Percentiles rank a stretch among this genome's conserved stretches.
phyloP scores from a whole-genome alignment of 2,113 vertebrate species.

The Colossoma macropomum region DNA sequence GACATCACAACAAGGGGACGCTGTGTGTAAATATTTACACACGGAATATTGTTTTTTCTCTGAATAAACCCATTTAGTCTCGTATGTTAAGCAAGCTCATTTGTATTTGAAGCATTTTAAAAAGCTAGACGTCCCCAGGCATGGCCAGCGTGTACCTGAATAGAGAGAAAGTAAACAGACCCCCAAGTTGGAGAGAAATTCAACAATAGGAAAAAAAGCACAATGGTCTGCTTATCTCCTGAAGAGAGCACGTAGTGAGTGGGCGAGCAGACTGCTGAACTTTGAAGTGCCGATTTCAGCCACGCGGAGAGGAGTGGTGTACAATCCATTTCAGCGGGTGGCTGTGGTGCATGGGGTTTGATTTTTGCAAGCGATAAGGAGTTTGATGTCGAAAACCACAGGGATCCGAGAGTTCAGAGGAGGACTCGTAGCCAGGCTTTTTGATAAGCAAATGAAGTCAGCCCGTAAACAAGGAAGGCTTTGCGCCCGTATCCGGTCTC shows the following conservation, averaged over 20 bases:
- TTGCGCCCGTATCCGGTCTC: not conserved
- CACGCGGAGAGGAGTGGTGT: not conserved
- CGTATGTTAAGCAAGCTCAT: not conserved
- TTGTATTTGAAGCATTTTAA: not conserved
- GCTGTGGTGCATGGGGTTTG: not conserved
- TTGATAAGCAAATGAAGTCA: conserved; percentile 40
- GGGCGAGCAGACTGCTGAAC: not conserved
- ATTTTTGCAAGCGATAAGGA: conserved; percentile 25
- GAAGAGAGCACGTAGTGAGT: not conserved
- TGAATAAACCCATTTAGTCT: too few relatives aligned
- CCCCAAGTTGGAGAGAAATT: not conserved
- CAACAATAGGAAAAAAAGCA: not conserved
- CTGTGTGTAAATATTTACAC: too few relatives aligned
- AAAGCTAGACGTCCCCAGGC: not conserved
- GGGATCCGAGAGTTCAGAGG: conserved; percentile 18
- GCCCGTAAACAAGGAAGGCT: conserved; percentile 14
- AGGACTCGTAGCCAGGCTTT: conserved; percentile 4
- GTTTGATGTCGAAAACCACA: not conserved
- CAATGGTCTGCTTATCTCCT: conserved; percentile 16
- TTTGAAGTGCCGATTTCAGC: conserved; percentile 26
- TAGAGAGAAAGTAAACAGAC: not conserved
- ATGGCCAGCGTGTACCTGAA: not conserved
- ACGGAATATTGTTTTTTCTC: too few relatives aligned
- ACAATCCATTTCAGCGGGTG: conserved; percentile 25
- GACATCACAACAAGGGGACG: too few relatives aligned